Base-by-base conservation (phyloP, 2,888 invertebrate genomes). In the Alentia gelatinosa region DNA sequence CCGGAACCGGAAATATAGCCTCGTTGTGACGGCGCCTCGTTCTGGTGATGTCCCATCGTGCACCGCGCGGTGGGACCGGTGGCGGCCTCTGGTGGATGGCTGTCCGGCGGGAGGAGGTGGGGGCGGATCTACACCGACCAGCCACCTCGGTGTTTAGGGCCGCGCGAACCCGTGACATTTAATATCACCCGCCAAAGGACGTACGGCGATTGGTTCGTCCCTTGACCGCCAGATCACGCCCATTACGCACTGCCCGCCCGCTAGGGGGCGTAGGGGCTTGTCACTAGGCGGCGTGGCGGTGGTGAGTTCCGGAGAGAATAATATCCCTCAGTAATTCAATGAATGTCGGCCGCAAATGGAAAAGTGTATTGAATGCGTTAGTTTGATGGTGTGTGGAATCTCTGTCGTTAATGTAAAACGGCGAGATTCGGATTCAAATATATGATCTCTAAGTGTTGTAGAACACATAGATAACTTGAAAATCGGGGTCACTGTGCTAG, bases 101-200 rank as follows among this genome's bases (percentile, higher is more conserved):
- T n/a, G n/a, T n/a, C n/a, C n/a, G n/a, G n/a, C n/a, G n/a, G n/a
- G n/a, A n/a, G n/a, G n/a, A n/a, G n/a, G n/a, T n/a, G n/a, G n/a
- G n/a, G n/a, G n/a, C n/a, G n/a, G n/a, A n/a, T n/a, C n/a, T n/a
- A n/a, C n/a, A n/a, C n/a, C n/a, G n/a, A n/a, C n/a, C n/a, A n/a
- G n/a, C n/a, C n/a, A n/a, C n/a, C 30, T 33, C 79, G 4, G 39
- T 39, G n/a, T 39, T 79, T 23, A n/a, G 35, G 79, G 79, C 37
- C 19, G 35, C 79, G 26, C 39, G 79, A 79, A 37, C 79, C 79
- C 79, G 79, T 79, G 79, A 79, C 79, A 79, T 79, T 79, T 79
- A 79, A 79, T 79, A 35, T 74, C 74, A 74, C 74, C 26, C 26
- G 5, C 26, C 74, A 33, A 26, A 33, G 74, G 26, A 26, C 19